A percentile compares a stretch with the other conserved stretches of the same genome.
Evolutionary conservation across 2,888 invertebrate species (phyloP).

Genomic region (Mactromeris polynyma): DNA sequence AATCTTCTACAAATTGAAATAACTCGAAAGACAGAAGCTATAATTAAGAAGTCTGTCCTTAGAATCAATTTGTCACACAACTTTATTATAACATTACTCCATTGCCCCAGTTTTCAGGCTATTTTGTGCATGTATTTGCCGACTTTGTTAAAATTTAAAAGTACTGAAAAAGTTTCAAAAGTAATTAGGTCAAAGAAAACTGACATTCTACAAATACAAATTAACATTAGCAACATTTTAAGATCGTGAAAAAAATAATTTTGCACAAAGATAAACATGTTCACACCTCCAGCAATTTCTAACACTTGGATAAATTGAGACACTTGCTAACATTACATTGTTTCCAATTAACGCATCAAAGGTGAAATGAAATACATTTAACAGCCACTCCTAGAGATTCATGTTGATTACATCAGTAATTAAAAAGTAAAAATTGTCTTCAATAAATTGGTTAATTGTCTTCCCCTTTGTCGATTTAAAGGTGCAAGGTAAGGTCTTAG

Average conservation of each 20-base stretch:
- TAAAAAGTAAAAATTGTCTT: too few relatives aligned
- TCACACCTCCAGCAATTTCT: not conserved
- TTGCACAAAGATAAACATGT: not conserved
- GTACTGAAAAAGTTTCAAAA: not conserved
- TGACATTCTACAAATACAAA: not conserved
- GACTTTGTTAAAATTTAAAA: too few relatives aligned
- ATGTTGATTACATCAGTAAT: not conserved
- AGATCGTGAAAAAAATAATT: not conserved
- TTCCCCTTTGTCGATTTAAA: too few relatives aligned
- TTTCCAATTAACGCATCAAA: not conserved
- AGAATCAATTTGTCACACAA: not conserved
- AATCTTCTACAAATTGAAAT: constrained; percentile 1
- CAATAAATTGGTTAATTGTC: too few relatives aligned
- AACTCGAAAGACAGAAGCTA: not conserved
- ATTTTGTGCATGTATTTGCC: too few relatives aligned
- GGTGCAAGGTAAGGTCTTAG: too few relatives aligned
- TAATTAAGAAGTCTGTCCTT: not conserved
- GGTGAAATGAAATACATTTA: not conserved
- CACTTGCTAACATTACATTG: not conserved
- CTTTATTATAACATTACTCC: not conserved
- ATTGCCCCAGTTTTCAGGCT: not conserved
- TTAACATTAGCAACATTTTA: not conserved
- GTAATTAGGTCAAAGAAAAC: not conserved
- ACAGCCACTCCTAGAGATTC: not conserved
- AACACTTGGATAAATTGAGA: not conserved